Evolutionary conservation across 2,113 vertebrate species (phyloP).

Genomic region (Ophthalmolycus amberensis): DNA sequence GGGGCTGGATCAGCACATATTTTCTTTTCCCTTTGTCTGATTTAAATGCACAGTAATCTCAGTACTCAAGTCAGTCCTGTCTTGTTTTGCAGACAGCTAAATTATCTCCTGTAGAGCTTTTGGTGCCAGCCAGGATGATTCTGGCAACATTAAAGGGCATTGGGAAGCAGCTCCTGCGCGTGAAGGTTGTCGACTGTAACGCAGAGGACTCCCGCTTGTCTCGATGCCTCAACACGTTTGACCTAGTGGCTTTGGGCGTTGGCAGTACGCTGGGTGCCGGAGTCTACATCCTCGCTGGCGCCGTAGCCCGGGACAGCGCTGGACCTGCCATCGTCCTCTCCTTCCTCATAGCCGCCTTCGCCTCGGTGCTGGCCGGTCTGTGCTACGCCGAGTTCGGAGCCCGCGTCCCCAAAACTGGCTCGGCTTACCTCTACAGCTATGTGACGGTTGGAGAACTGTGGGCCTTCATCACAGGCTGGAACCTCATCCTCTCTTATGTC

Average conservation of each 20-base stretch:
- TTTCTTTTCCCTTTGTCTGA: background rate
- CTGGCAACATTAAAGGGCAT: slow-evolving; percentile 81
- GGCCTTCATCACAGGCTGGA: slow-evolving; percentile 98
- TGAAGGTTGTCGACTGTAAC: slow-evolving; percentile 91
- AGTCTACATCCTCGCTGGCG: slow-evolving; percentile 94
- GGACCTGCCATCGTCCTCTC: slow-evolving; percentile 95
- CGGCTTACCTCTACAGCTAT: slow-evolving; percentile 97
- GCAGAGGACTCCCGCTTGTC: slow-evolving; percentile 87
- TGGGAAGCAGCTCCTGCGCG: slow-evolving; percentile 89
- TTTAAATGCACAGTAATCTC: background rate
- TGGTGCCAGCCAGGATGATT: slow-evolving; percentile 75
- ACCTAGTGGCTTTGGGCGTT: slow-evolving; percentile 94
- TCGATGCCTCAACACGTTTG: slow-evolving; percentile 92
- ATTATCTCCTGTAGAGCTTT: background rate
- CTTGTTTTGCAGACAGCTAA: slow-evolving; percentile 33
- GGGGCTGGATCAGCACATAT: background rate
- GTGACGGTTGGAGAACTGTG: slow-evolving; percentile 95
- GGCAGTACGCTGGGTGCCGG: slow-evolving; percentile 96
- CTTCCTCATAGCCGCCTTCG: slow-evolving; percentile 93
- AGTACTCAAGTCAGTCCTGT: background rate
- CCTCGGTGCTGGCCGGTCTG: slow-evolving; percentile 93
- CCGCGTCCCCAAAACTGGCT: slow-evolving; percentile 94
- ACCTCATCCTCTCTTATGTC: slow-evolving; percentile 96
- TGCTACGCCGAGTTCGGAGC: slow-evolving; percentile 97
- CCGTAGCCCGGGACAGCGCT: slow-evolving; percentile 87